Evolutionary conservation across 1,140 invertebrate species (phyloP).

Genomic region (Telenomus remus): DNA sequence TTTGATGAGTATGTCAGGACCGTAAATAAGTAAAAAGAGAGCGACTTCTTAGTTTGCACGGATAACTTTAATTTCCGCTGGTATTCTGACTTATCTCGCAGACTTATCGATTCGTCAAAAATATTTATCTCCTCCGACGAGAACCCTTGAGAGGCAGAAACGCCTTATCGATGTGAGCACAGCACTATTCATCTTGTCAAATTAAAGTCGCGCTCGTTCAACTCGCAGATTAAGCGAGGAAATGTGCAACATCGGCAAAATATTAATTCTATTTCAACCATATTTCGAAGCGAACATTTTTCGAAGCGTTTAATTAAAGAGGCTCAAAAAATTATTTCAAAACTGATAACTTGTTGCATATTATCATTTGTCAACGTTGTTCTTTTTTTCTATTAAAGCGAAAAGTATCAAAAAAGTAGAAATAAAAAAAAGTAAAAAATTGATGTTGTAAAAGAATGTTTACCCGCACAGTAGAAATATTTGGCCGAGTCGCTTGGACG

Average conservation of each 20-base stretch:
- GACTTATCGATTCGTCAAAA: slow-evolving; percentile 37
- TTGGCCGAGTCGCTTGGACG: slow-evolving; percentile 27
- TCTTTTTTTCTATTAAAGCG: no score
- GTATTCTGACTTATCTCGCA: slow-evolving; percentile 27
- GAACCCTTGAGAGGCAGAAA: slow-evolving; percentile 7
- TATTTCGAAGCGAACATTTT: no score
- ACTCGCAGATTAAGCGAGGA: neutral
- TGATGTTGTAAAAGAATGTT: slow-evolving; percentile 26
- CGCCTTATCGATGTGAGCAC: slow-evolving; percentile 4
- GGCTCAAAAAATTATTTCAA: no score
- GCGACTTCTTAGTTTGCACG: neutral
- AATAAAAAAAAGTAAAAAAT: slow-evolving; percentile 7
- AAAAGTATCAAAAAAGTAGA: no score
- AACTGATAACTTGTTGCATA: no score
- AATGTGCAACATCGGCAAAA: slow-evolving; percentile 1
- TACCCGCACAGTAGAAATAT: slow-evolving; percentile 28
- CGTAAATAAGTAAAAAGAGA: slow-evolving; percentile 13
- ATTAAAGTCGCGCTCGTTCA: slow-evolving; percentile 1
- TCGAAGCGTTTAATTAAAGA: no score
- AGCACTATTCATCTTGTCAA: slow-evolving; percentile 7
- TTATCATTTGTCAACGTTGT: no score
- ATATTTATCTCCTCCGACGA: slow-evolving; percentile 10
- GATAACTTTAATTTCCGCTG: slow-evolving; percentile 38
- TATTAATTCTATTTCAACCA: no score
- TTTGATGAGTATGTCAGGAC: slow-evolving; percentile 7